Conservation (phyloP, 1,140 invertebrate species). For the Sipha flava region DNA sequence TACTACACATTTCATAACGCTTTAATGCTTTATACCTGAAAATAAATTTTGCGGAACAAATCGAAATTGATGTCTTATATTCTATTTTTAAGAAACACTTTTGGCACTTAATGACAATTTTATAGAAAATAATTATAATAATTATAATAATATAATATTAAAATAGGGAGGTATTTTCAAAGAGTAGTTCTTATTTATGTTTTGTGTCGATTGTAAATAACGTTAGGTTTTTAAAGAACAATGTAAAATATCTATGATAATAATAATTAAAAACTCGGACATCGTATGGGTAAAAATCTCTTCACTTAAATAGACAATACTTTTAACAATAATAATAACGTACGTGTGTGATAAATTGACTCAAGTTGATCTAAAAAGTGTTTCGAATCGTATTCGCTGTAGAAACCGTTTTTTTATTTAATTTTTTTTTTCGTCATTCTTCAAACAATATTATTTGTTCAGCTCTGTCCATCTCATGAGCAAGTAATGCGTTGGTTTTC, state of each 20-base stretch:
- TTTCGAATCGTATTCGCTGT: constrained; percentile 4
- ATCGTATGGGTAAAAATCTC: not conserved
- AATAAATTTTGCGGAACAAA: no score
- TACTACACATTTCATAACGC: no score
- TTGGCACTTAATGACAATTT: no score
- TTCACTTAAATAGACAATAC: not conserved
- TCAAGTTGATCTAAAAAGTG: constrained; percentile 6
- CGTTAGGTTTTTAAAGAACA: not conserved
- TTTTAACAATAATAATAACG: not conserved
- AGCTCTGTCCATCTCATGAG: not conserved
- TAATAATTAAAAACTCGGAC: not conserved
- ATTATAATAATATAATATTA: no score
- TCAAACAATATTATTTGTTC: not conserved
- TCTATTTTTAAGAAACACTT: no score
- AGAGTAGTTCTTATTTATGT: not conserved
- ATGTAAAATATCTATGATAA: not conserved
- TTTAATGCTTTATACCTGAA: no score
- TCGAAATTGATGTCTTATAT: no score
- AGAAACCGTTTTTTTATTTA: not conserved
- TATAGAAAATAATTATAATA: no score
- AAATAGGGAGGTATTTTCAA: no score
- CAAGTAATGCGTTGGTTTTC: not conserved
- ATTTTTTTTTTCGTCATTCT: not conserved
- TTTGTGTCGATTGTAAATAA: not conserved
- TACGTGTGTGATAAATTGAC: not conserved